Evolutionary conservation across 2,888 invertebrate species (phyloP), one percentile per base, ranked within the genome.

Genomic region (Stramonita haemastoma): DNA sequence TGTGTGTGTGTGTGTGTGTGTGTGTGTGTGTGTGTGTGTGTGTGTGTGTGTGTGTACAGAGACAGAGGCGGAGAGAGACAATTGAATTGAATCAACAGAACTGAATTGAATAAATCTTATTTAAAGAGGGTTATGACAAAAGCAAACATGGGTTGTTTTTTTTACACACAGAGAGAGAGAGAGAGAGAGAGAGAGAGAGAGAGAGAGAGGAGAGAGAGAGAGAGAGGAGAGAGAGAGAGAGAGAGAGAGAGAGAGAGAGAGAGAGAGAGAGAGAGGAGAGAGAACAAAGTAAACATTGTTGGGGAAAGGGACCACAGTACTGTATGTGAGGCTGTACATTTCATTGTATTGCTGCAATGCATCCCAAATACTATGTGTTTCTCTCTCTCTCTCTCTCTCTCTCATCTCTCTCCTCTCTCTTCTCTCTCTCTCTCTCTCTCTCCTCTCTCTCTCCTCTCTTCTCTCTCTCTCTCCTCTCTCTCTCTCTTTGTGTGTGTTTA

Each of bases 1-100:
- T 81, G 81, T 81, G 81, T 81, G 81, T 81, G 81, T 32, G 81
- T 32, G 81, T 81, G 81, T 32, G 81, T 81, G 81, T 26, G 70
- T 81, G 81, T 81, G 81, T 81, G 81, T 34, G 81, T 2, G 81
- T 29, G 81, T 29, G 36, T 22, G 70, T 19, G 66, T 19, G 66
- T 19, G 66, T 19, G 57, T 13, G 57, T 13, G n/a, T n/a, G n/a
- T n/a, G n/a, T n/a, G n/a, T n/a, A n/a, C n/a, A n/a, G n/a, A n/a
- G n/a, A n/a, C n/a, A n/a, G n/a, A n/a, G n/a, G n/a, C n/a, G n/a
- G n/a, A n/a, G n/a, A n/a, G n/a, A n/a, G n/a, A n/a, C n/a, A n/a
- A n/a, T n/a, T n/a, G n/a, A n/a, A n/a, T n/a, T n/a, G n/a, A n/a
- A n/a, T n/a, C n/a, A n/a, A n/a, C n/a, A n/a, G n/a, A n/a, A n/a